These are phyloP conservation scores for Monodelphis domestica DNA, from an alignment of 2,797 vertebrate species.

Conservation along the genomic window DNA sequence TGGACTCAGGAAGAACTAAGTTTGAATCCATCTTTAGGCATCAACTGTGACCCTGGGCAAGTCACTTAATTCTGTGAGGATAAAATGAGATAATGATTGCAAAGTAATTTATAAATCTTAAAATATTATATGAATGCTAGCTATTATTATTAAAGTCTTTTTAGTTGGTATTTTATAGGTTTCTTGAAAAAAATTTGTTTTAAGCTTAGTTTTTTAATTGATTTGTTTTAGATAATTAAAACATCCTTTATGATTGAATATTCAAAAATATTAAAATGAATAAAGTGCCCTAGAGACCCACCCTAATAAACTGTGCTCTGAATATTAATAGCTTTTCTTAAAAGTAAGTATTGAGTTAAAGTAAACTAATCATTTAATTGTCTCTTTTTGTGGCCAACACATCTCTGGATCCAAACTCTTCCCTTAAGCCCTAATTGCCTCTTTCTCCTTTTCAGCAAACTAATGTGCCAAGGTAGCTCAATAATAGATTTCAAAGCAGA, in stretches of 20 bases:
- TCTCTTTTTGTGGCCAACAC: slow-evolving; percentile 2
- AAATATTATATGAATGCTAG: neutral
- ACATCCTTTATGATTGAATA: neutral
- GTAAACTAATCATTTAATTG: neutral
- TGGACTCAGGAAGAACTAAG: neutral
- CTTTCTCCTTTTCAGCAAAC: slow-evolving; percentile 23
- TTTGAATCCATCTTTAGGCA: neutral
- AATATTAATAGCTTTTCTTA: neutral
- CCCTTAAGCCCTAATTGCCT: slow-evolving; percentile 5
- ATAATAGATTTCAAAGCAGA: neutral
- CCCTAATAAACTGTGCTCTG: neutral
- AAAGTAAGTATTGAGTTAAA: neutral
- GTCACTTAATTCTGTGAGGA: neutral
- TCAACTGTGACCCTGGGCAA: neutral
- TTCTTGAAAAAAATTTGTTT: neutral
- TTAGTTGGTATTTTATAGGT: neutral
- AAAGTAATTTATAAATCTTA: neutral
- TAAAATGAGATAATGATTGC: neutral
- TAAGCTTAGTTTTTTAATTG: neutral
- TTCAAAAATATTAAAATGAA: neutral
- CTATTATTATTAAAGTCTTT: neutral
- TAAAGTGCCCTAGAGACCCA: neutral
- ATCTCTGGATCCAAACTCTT: slow-evolving; percentile 8
- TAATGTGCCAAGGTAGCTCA: neutral
- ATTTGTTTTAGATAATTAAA: neutral